Conservation (phyloP, 92 coral and sea anemone genomes). For the Paragorgia papillata region DNA sequence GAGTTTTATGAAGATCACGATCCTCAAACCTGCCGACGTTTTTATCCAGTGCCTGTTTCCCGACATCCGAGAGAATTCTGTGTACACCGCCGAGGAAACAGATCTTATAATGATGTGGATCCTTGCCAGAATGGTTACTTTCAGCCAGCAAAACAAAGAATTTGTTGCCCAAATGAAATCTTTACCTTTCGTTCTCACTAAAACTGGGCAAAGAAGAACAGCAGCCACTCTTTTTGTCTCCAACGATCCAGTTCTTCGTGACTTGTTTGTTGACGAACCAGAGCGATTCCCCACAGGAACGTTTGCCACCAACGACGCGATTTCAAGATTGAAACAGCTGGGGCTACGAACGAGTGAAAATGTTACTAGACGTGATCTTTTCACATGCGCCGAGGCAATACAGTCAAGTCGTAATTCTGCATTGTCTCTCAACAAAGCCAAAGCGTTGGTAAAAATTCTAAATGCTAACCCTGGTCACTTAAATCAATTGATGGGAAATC, state of each 20-base stretch:
- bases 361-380: conserved; percentile 36
- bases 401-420: conserved; percentile 22
- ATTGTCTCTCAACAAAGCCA: conserved; percentile 43
- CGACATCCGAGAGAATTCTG: conserved; percentile 21
- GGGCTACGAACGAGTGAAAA: conserved; percentile 55
- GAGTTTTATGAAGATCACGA: conserved; percentile 29
- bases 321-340: conserved; percentile 50
- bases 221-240: conserved; percentile 76
- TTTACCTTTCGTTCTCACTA: conserved; percentile 63
- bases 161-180: conserved; percentile 45
- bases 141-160: conserved; percentile 40
- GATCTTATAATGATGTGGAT: conserved; percentile 73
- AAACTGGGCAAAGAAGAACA: conserved; percentile 4
- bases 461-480: conserved; percentile 38
- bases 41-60: conserved; percentile 52
- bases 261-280: conserved; percentile 62
- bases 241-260: conserved; percentile 35
- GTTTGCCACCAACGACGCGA: conserved; percentile 45
- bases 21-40: conserved; percentile 45
- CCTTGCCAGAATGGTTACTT: conserved; percentile 52
- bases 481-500: conserved; percentile 5
- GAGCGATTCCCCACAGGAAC: conserved; percentile 62
- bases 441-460: conserved; percentile 64
- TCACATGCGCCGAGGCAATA: conserved; percentile 11
- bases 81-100: conserved; percentile 53